Evolutionary conservation across 2,113 vertebrate genomes (phyloP).

Genomic region (Cettia cetti): DNA sequence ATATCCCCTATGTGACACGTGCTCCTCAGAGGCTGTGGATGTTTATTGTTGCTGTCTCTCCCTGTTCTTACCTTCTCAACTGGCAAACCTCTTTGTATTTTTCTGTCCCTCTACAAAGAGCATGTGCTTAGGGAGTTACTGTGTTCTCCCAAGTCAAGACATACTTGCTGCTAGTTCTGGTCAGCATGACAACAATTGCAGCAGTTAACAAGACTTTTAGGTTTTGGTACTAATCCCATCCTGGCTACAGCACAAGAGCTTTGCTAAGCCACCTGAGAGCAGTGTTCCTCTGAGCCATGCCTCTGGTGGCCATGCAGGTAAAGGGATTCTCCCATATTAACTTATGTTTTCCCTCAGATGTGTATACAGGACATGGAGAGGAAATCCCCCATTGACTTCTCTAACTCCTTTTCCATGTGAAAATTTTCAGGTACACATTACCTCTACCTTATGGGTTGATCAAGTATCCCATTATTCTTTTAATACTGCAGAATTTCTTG

Average conservation of each 20-base stretch:
- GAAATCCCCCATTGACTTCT: background rate
- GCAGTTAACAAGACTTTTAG: background rate
- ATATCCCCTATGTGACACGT: background rate
- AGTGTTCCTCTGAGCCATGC: background rate
- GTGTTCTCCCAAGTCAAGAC: fast-evolving
- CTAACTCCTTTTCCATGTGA: background rate
- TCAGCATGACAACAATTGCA: background rate
- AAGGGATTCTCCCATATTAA: background rate
- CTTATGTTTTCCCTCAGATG: background rate
- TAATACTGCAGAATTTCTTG: background rate
- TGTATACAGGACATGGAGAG: background rate
- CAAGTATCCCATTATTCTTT: background rate
- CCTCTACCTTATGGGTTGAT: background rate
- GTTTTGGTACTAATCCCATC: background rate
- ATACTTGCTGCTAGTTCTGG: background rate
- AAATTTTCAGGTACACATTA: background rate
- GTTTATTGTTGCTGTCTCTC: background rate
- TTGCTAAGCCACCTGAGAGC: background rate
- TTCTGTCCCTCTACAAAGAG: background rate
- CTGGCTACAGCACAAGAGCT: background rate
- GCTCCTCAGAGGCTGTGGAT: background rate
- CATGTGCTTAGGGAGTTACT: background rate
- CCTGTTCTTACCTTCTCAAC: background rate
- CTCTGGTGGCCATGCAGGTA: background rate
- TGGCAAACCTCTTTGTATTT: background rate